Conservation (phyloP, 1,140 invertebrate genomes). For the Bicyclus anynana region DNA sequence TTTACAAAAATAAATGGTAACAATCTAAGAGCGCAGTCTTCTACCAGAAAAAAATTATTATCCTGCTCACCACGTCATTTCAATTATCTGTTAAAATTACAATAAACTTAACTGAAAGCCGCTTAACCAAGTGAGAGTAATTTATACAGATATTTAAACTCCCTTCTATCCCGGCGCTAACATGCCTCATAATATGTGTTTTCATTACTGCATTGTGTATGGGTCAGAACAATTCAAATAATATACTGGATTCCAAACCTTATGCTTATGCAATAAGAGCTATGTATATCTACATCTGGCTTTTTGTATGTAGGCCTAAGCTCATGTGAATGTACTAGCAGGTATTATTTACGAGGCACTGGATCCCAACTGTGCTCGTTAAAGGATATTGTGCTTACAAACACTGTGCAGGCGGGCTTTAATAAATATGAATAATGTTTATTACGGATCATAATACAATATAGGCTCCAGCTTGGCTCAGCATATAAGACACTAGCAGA, state of each 20-base stretch:
- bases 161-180: background rate
- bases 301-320: constrained; percentile 8
- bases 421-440: constrained; percentile 17
- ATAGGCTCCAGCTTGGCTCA: background rate
- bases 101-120: constrained; percentile 1
- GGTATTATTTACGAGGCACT: constrained; percentile 29
- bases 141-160: constrained; percentile 2
- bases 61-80: background rate
- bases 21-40: too few relatives aligned
- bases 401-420: constrained; percentile 5
- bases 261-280: background rate
- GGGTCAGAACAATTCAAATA: background rate
- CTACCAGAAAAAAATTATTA: too few relatives aligned
- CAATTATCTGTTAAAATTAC: background rate
- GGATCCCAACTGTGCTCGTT: constrained; percentile 25
- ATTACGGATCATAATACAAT: background rate
- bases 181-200: background rate
- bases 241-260: background rate
- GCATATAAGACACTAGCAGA: too few relatives aligned
- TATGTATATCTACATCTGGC: constrained; percentile 5
- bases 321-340: constrained; percentile 16
- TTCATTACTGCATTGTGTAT: background rate
- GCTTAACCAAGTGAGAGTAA: background rate
- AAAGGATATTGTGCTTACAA: constrained; percentile 28
- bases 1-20: too few relatives aligned